Evolutionary conservation across 2,113 vertebrate genomes (phyloP).

Genomic region (Eleginops maclovinus): DNA sequence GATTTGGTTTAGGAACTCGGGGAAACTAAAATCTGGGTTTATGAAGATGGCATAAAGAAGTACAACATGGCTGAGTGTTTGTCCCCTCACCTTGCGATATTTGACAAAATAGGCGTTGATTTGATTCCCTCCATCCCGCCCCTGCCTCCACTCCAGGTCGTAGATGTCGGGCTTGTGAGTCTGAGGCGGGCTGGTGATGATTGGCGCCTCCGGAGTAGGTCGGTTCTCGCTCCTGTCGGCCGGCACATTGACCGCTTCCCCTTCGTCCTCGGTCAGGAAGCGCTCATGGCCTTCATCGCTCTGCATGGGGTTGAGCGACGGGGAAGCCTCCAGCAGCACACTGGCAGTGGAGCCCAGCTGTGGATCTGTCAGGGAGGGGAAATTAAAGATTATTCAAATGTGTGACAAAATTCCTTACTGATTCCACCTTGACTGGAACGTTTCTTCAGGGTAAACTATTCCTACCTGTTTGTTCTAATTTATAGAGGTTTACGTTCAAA

Average conservation of each 20-base stretch:
- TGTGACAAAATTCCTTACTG: neutral
- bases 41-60: neutral
- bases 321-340: slow-evolving; percentile 40
- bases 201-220: slow-evolving; percentile 91
- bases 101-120: slow-evolving; percentile 96
- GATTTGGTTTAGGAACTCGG: neutral
- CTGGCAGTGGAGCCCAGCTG: slow-evolving; percentile 55
- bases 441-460: too few relatives aligned
- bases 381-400: neutral
- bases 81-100: slow-evolving; percentile 92
- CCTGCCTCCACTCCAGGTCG: slow-evolving; percentile 91
- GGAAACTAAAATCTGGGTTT: neutral
- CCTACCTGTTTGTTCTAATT: too few relatives aligned
- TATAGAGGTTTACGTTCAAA: too few relatives aligned
- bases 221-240: slow-evolving; percentile 65
- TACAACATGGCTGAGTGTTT: neutral
- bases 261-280: slow-evolving; percentile 61
- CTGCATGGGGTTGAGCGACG: slow-evolving; percentile 77
- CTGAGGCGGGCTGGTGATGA: slow-evolving; percentile 95
- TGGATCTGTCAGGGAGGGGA: slow-evolving; percentile 71
- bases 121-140: slow-evolving; percentile 88
- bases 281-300: slow-evolving; percentile 78
- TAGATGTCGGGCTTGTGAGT: slow-evolving; percentile 90
- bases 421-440: neutral
- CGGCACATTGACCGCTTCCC: neutral